Percentiles rank a stretch among this genome's conserved stretches.
Conservation (phyloP, 2,797 vertebrate genomes). For the Myotis findleyi region DNA sequence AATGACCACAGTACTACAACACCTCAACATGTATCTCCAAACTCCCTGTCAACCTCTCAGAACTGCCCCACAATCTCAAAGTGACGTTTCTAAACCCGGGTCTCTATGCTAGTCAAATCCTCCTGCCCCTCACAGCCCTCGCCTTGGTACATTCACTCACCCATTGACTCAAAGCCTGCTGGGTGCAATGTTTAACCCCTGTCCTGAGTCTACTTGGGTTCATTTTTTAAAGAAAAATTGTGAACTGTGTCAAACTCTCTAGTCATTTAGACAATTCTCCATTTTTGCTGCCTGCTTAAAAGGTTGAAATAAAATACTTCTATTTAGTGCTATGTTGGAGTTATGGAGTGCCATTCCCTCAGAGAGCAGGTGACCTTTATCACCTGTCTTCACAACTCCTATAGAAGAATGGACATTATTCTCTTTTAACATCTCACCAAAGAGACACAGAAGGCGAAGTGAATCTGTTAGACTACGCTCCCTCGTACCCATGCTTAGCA, state of each 20-base stretch:
- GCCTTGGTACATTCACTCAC: background rate
- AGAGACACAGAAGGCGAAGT: slow-evolving; percentile 20
- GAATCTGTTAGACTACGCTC: background rate
- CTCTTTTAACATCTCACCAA: slow-evolving; percentile 64
- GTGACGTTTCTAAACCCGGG: background rate
- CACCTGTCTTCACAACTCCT: background rate
- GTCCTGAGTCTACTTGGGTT: background rate
- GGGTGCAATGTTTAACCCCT: background rate
- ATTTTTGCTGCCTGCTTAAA: slow-evolving; percentile 35
- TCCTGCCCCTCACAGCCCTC: background rate
- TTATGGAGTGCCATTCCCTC: slow-evolving; percentile 16
- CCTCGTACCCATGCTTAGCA: background rate
- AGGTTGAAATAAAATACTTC: slow-evolving; percentile 33
- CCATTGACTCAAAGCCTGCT: background rate
- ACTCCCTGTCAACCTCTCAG: background rate
- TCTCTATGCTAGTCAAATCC: background rate
- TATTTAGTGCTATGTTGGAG: background rate
- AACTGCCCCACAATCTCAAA: background rate
- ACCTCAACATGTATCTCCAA: background rate
- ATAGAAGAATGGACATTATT: slow-evolving; percentile 63
- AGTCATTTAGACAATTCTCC: background rate
- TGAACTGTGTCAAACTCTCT: background rate
- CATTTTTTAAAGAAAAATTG: background rate
- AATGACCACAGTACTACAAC: background rate
- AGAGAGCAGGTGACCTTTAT: slow-evolving; percentile 67